Evolutionary conservation across 2,888 invertebrate species (phyloP).

Genomic region (Argyra leucocephala): DNA sequence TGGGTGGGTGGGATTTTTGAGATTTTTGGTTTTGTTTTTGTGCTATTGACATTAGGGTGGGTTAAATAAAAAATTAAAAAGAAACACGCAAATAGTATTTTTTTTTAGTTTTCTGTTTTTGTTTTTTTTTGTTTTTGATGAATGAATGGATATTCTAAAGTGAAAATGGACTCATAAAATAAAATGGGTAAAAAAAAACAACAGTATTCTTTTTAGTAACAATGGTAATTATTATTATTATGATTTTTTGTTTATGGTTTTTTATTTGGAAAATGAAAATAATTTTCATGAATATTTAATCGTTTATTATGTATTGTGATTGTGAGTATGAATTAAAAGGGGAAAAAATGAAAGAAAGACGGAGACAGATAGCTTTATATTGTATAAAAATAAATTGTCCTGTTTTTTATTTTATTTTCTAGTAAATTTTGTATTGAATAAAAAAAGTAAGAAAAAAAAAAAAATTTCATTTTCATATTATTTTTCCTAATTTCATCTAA

Average conservation of each 20-base stretch:
- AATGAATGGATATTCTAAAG: not conserved
- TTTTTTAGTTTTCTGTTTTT: not conserved
- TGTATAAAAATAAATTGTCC: no score
- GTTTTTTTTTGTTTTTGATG: not conserved
- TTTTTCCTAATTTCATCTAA: not conserved
- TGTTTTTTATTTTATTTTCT: no score
- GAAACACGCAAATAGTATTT: not conserved
- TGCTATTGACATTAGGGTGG: no score
- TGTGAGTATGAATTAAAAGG: no score
- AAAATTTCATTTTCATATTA: not conserved
- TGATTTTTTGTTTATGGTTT: no score
- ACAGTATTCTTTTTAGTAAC: not conserved
- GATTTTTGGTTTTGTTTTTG: no score
- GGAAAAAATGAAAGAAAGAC: no score
- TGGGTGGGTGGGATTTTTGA: no score
- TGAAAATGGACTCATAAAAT: not conserved
- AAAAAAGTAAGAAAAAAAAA: not conserved
- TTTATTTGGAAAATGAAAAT: not conserved
- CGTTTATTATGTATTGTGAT: not conserved
- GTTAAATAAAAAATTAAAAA: not conserved
- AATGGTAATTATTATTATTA: not conserved
- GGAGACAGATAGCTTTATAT: no score
- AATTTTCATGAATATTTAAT: conserved; percentile 3
- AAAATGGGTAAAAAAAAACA: not conserved
- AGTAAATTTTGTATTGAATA: no score